These are phyloP conservation scores for Catalaphyllia jardinei DNA, from an alignment of 64 coral and sea anemone species.

Conservation along the genomic window DNA sequence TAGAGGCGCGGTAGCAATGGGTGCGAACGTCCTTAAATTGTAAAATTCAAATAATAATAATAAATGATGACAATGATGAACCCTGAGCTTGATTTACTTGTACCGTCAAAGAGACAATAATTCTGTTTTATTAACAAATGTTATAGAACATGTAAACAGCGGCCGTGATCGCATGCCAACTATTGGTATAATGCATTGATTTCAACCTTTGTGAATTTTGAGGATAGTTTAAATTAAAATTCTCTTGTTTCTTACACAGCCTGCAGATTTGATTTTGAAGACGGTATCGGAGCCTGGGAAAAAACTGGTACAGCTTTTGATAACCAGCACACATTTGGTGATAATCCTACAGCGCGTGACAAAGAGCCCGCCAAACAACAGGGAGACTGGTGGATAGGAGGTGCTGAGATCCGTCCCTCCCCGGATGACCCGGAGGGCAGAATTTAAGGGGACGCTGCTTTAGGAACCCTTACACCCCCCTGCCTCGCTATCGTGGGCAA, in stretches of 20 bases:
- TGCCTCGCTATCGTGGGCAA: slow-evolving; percentile 38
- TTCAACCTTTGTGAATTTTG: background rate
- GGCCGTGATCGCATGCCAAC: too few species aligned
- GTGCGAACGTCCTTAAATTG: too few species aligned
- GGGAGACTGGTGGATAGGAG: slow-evolving; percentile 48
- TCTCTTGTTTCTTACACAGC: background rate
- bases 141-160: too few species aligned
- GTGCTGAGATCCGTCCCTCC: slow-evolving; percentile 1
- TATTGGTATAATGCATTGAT: too few species aligned
- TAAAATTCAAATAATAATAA: too few species aligned
- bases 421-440: background rate
- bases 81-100: too few species aligned
- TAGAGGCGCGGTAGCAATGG: too few species aligned
- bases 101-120: too few species aligned
- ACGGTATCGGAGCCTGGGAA: slow-evolving; percentile 16
- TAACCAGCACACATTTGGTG: slow-evolving; percentile 39
- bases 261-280: slow-evolving; percentile 43
- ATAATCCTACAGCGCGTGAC: background rate
- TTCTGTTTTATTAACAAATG: too few species aligned
- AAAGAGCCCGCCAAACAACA: background rate
- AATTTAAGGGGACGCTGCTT: background rate
- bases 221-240: background rate
- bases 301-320: slow-evolving; percentile 31
- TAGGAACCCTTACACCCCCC: slow-evolving; percentile 38
- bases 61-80: too few species aligned